phyloP scores from a whole-genome alignment of 2,797 vertebrate species.

The Ctenosaura bakeri region DNA sequence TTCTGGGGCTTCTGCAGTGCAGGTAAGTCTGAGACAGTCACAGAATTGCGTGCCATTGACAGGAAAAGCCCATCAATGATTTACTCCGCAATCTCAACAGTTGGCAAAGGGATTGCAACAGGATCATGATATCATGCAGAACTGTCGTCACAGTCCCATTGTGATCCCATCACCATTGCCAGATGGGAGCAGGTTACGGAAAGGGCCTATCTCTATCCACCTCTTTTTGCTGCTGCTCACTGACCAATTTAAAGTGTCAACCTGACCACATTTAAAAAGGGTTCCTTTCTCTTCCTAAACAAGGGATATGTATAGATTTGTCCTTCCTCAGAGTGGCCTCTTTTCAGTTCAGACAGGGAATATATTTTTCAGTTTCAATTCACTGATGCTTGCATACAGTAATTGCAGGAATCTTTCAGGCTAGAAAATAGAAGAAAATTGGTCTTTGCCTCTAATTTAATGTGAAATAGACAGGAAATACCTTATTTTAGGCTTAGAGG shows the following conservation, averaged over 20 bases:
- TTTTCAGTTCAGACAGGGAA: constrained; percentile 51
- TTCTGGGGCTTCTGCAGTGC: too few relatives aligned
- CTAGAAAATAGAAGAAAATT: constrained; percentile 68
- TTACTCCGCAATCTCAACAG: too few relatives aligned
- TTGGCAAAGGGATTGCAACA: too few relatives aligned
- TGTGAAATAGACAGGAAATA: constrained; percentile 73
- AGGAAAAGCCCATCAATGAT: too few relatives aligned
- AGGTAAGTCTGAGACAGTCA: too few relatives aligned
- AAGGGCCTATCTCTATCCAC: too few relatives aligned
- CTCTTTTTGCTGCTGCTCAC: neutral
- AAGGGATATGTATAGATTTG: neutral
- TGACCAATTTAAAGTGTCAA: neutral
- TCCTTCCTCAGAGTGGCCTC: constrained; percentile 5
- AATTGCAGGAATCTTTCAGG: constrained; percentile 58
- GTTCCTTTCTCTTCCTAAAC: neutral
- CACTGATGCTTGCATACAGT: constrained; percentile 45
- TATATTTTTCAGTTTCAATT: constrained; percentile 45
- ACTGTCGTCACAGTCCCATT: too few relatives aligned
- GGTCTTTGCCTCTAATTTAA: constrained; percentile 67
- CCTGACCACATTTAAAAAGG: neutral
- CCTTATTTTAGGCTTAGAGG: constrained; percentile 71
- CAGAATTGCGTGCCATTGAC: too few relatives aligned
- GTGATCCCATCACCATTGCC: too few relatives aligned
- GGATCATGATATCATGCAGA: too few relatives aligned
- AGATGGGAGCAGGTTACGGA: too few relatives aligned